A percentile compares a stretch with the other conserved stretches of the same genome.
Conservation (phyloP, 2,888 invertebrate genomes). For the Augiades crinisus region DNA sequence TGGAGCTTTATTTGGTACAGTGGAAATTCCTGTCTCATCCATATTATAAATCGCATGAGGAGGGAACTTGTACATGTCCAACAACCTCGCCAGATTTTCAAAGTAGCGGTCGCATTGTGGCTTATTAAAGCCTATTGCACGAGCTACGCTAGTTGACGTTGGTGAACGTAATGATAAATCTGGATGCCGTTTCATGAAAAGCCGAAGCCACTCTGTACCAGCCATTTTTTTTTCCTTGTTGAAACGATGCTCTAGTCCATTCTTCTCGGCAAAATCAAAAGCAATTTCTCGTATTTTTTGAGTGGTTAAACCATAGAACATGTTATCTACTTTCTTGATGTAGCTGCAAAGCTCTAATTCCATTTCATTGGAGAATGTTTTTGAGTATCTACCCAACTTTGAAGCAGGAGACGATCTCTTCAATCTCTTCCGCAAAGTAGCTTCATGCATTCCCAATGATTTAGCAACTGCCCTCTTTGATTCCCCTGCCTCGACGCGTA, state of each 20-base stretch:
- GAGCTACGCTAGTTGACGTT: conserved; percentile 34
- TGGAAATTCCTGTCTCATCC: conserved; percentile 41
- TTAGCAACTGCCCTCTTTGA: no score
- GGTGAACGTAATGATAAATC: conserved; percentile 32
- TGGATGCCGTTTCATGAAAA: conserved; percentile 31
- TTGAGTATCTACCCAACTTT: no score
- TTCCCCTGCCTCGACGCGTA: no score
- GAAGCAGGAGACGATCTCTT: no score
- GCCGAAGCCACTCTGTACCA: conserved; percentile 31
- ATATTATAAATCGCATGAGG: conserved; percentile 41
- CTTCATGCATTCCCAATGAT: no score
- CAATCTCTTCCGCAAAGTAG: no score
- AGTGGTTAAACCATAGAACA: conserved; percentile 33
- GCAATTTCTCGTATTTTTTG: conserved; percentile 31
- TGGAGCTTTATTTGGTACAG: conserved; percentile 36
- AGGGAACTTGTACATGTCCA: conserved; percentile 35
- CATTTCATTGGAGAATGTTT: no score
- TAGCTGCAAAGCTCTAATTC: no score
- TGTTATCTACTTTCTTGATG: conserved; percentile 33
- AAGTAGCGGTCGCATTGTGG: no score
- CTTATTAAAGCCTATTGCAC: conserved; percentile 46
- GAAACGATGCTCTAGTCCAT: conserved; percentile 32
- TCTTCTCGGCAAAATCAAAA: conserved; percentile 34
- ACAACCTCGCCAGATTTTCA: conserved; percentile 29
- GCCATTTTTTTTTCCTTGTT: conserved; percentile 30